Evolutionary conservation across 2,113 vertebrate species (phyloP).

Genomic region (Eupsittula cactorum): DNA sequence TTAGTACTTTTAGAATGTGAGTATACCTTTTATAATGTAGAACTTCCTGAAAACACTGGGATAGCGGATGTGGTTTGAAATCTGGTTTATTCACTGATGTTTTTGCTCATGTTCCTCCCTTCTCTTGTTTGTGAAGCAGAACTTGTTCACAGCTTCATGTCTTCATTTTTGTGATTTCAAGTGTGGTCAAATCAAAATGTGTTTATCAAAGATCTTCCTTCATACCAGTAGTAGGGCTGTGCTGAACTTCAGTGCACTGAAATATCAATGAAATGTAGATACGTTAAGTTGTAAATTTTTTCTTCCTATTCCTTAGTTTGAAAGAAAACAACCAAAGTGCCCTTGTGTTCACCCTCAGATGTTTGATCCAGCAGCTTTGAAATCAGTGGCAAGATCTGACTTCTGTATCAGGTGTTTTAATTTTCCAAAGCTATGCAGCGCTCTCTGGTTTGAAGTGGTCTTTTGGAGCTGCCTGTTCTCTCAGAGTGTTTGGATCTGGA

Average conservation of each 20-base stretch:
- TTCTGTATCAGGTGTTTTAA: not conserved
- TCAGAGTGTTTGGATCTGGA: not conserved
- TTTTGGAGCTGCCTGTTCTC: not conserved
- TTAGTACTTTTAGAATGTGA: not conserved
- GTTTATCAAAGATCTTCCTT: not conserved
- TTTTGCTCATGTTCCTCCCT: not conserved
- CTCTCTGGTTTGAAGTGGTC: not conserved
- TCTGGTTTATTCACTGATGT: not conserved
- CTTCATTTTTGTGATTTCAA: not conserved
- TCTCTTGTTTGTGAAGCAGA: not conserved
- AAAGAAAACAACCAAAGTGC: not conserved
- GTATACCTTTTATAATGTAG: not conserved
- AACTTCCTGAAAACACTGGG: not conserved
- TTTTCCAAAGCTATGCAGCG: not conserved
- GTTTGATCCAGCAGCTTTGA: not conserved
- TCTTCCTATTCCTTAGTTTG: not conserved
- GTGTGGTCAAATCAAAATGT: not conserved
- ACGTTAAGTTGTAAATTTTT: not conserved
- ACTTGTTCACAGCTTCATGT: not conserved
- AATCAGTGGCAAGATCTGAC: not conserved
- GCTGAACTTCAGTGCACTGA: not conserved
- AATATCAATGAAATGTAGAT: not conserved
- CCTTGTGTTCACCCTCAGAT: not conserved
- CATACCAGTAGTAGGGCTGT: fast-evolving
- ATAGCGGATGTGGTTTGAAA: not conserved